Conservation (phyloP, 2,113 vertebrate genomes). For the Erpornis zantholeuca region DNA sequence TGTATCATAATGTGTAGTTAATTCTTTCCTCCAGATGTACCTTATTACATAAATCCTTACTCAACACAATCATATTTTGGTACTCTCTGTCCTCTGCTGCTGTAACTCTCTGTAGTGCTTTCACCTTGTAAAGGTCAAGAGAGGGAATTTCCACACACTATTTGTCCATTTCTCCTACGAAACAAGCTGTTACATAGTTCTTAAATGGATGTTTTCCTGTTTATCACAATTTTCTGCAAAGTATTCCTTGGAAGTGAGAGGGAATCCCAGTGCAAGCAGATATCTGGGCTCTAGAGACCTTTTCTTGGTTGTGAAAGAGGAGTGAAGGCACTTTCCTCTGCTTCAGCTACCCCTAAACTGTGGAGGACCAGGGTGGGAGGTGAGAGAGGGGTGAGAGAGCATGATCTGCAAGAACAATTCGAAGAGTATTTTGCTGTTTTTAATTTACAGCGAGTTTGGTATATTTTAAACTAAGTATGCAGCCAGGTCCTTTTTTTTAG, state of each 20-base stretch:
- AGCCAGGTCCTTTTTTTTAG: background rate
- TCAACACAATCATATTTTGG: background rate
- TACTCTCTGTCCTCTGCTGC: background rate
- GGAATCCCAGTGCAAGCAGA: background rate
- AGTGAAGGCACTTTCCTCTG: background rate
- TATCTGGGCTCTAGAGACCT: background rate
- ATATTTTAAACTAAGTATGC: background rate
- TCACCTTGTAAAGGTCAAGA: constrained; percentile 9
- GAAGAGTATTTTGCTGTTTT: background rate
- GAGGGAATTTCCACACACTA: constrained; percentile 15
- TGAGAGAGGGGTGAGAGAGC: background rate
- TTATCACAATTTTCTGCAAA: background rate
- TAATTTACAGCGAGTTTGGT: background rate
- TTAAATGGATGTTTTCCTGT: background rate
- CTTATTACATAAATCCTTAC: background rate
- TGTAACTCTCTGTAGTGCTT: background rate
- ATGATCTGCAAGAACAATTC: background rate
- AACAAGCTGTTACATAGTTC: background rate
- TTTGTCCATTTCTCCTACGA: background rate
- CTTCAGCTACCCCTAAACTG: background rate
- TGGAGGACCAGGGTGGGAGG: background rate
- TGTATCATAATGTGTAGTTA: background rate
- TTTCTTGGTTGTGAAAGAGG: fast-evolving
- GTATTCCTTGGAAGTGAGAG: background rate
- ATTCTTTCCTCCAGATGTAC: background rate